These are phyloP conservation scores for Brenthis daphne DNA, from an alignment of 2,888 invertebrate species.

Conservation along the genomic window DNA sequence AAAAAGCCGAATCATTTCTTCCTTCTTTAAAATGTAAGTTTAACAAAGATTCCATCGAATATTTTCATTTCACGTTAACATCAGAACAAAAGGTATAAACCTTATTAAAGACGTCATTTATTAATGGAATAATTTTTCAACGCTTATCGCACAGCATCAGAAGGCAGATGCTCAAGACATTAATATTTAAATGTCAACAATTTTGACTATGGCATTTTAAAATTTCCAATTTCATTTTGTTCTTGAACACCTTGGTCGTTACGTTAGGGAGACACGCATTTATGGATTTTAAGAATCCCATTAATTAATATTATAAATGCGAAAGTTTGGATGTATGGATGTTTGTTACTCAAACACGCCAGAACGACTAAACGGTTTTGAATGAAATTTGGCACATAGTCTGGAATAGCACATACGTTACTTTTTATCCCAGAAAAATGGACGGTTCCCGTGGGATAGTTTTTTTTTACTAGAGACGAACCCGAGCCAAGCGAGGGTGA, in stretches of 20 bases:
- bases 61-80: slow-evolving; percentile 9
- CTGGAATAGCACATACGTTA: too few species aligned
- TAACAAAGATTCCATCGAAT: slow-evolving; percentile 17
- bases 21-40: background rate
- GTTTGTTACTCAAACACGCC: too few species aligned
- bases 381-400: too few species aligned
- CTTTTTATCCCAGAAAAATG: too few species aligned
- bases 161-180: slow-evolving; percentile 14
- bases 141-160: slow-evolving; percentile 52
- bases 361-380: too few species aligned
- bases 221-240: slow-evolving; percentile 14
- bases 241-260: slow-evolving; percentile 1
- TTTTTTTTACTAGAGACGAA: too few species aligned
- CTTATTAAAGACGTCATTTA: slow-evolving; percentile 60
- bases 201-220: slow-evolving; percentile 16
- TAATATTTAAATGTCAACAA: slow-evolving; percentile 20
- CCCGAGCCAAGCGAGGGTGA: too few species aligned
- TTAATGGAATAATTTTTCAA: slow-evolving; percentile 76
- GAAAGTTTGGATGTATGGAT: too few species aligned
- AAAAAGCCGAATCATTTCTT: background rate
- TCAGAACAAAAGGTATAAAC: slow-evolving; percentile 18
- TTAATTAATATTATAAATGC: too few species aligned
- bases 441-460: too few species aligned
- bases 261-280: background rate
- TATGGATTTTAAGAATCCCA: background rate